Evolutionary conservation across 2,797 vertebrate genomes (phyloP), one percentile per base, ranked within the genome.

Genomic region (Lophius americanus): DNA sequence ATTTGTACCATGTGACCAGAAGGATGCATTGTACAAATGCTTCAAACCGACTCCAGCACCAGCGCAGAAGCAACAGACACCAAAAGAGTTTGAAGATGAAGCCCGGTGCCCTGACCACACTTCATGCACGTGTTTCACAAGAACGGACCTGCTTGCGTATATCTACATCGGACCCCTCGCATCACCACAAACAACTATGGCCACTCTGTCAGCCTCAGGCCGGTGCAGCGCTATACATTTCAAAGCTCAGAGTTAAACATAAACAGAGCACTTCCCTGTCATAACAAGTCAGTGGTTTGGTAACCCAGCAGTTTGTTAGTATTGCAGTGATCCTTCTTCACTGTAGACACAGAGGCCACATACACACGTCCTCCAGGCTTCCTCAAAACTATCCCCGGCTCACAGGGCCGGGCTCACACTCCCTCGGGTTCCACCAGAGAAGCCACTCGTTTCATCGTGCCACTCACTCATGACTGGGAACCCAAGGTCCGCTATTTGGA

Each of bases 211-310:
- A 85, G 86, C 88, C 89, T 57, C 33, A 42, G 87, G 85, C 82
- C 76, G 56, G 70, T 9, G 41, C 68, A 11, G 5, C n/a, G 49
- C 73, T 88, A 89, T 91, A 85, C 84, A 91, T 93, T 92, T 93
- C 91, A 92, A 92, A 93, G 88, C 67, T 59, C 67, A 9, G 62
- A 78, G 84, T 82, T 78, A 38, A 91, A 88, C 84, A 77, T 88
- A 90, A 94, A 92, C 89, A 92, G 78, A 81, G 83, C 73, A 78
- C 90, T 92, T 93, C 91, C 89, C 89, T 91, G 89, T 90, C 85
- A 92, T 88, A 91, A 90, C 84, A 92, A 87, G 86, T 67, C 85
- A 62, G 81, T 37, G 83, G 85, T 75, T 81, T 43, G 72, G 67
- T 82, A 83, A 87, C 85, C 78, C 83, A 49, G 68, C 70, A 68